A percentile compares a stretch with the other conserved stretches of the same genome.
Conservation (phyloP, 2,888 invertebrate species). For the Lochmaea capreae region DNA sequence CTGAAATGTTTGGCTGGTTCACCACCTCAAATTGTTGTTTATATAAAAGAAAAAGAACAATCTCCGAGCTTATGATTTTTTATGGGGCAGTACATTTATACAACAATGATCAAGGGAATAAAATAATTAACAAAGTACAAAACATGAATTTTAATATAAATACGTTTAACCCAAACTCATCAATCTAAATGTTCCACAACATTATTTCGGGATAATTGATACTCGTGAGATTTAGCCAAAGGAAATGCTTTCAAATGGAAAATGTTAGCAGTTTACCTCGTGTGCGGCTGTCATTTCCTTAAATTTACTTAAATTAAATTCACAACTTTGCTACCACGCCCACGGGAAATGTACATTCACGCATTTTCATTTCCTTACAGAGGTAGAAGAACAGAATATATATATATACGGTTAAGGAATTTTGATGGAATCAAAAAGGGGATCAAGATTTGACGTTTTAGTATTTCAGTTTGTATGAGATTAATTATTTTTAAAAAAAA, state of each 20-base stretch:
- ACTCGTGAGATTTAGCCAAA: constrained; percentile 42
- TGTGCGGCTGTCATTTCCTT: constrained; percentile 49
- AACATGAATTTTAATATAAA: background rate
- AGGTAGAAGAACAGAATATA: constrained; percentile 9
- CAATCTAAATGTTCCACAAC: constrained; percentile 33
- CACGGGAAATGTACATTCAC: constrained; percentile 56
- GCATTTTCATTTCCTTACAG: constrained; percentile 55
- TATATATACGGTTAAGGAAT: constrained; percentile 20
- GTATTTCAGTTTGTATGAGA: too few species aligned
- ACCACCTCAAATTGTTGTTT: too few species aligned
- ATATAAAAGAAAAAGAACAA: too few species aligned
- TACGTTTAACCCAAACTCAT: constrained; percentile 15
- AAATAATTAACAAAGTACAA: background rate
- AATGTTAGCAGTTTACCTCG: constrained; percentile 39
- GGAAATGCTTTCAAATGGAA: constrained; percentile 41
- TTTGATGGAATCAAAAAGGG: constrained; percentile 25
- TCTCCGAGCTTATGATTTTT: too few species aligned
- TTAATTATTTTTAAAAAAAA: too few species aligned
- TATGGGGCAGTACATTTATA: too few species aligned
- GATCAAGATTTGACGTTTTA: constrained; percentile 15
- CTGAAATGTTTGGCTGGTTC: too few species aligned
- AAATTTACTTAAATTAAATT: constrained; percentile 55
- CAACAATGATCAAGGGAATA: background rate
- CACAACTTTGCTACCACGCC: constrained; percentile 49
- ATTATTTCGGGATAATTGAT: constrained; percentile 51